Conservation (phyloP, 2,113 vertebrate genomes). For the Lophura nycthemera region DNA sequence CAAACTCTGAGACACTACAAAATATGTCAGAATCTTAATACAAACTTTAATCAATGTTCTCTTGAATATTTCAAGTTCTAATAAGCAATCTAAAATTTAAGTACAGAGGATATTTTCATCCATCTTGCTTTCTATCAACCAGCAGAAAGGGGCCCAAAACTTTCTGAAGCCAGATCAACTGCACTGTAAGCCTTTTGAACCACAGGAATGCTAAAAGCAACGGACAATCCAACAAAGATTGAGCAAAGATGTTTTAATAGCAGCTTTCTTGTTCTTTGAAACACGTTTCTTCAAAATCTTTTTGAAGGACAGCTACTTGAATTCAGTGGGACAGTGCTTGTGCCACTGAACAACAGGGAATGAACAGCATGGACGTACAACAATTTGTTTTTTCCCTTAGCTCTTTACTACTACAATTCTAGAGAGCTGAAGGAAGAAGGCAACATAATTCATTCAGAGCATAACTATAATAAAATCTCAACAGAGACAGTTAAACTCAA, state of each 20-base stretch:
- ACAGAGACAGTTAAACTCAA: background rate
- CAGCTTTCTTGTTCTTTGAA: background rate
- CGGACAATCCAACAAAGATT: background rate
- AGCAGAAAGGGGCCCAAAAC: background rate
- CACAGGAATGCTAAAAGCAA: background rate
- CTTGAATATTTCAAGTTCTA: background rate
- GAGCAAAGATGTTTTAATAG: background rate
- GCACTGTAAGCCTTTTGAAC: background rate
- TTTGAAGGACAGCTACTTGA: background rate
- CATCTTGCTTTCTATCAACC: background rate
- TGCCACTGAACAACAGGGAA: background rate
- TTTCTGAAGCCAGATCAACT: background rate
- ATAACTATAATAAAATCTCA: background rate
- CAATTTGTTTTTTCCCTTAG: background rate
- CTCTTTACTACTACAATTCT: background rate
- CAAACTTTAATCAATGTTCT: background rate
- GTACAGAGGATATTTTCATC: background rate
- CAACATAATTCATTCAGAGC: background rate
- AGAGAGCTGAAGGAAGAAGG: background rate
- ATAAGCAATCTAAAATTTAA: background rate
- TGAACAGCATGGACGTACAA: too few species aligned
- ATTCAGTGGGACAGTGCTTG: background rate
- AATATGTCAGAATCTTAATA: background rate
- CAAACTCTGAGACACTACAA: background rate
- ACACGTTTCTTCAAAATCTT: background rate